Conservation (phyloP, 2,113 vertebrate genomes). For the Pterocles burchelli region DNA sequence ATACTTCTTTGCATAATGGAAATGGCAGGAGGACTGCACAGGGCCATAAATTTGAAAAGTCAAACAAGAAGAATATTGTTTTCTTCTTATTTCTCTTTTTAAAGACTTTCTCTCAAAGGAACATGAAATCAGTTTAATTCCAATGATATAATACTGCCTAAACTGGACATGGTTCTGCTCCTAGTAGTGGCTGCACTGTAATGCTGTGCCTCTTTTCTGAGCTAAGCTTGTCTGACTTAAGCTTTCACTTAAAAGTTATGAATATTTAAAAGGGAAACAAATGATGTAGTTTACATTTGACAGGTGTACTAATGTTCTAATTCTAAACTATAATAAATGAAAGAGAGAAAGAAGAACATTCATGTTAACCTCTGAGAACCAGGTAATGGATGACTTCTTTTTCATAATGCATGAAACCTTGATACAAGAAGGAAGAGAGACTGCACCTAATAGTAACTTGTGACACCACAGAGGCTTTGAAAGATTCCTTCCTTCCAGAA, state of each 20-base stretch:
- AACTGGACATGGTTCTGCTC: conserved; percentile 54
- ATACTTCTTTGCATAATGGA: background rate
- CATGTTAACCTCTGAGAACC: background rate
- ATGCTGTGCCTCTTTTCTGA: conserved; percentile 36
- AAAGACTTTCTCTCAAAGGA: conserved; percentile 56
- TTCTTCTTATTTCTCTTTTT: conserved; percentile 63
- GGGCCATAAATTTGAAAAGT: conserved; percentile 12
- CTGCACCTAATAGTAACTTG: background rate
- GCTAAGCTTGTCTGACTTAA: background rate
- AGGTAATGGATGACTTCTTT: background rate
- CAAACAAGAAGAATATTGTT: conserved; percentile 69
- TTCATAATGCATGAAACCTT: background rate
- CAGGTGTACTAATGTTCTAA: background rate
- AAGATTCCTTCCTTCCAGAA: background rate
- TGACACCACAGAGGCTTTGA: background rate
- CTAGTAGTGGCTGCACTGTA: conserved; percentile 64
- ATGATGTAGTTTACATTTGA: background rate
- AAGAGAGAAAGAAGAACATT: background rate
- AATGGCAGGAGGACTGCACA: background rate
- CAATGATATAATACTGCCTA: conserved; percentile 66
- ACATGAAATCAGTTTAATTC: conserved; percentile 71
- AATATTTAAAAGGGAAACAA: conserved; percentile 7
- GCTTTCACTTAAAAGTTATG: conserved; percentile 5
- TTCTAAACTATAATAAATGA: background rate
- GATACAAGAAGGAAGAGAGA: background rate